Evolutionary conservation across 2,113 vertebrate genomes (phyloP).

Genomic region (Lamprotornis superbus): DNA sequence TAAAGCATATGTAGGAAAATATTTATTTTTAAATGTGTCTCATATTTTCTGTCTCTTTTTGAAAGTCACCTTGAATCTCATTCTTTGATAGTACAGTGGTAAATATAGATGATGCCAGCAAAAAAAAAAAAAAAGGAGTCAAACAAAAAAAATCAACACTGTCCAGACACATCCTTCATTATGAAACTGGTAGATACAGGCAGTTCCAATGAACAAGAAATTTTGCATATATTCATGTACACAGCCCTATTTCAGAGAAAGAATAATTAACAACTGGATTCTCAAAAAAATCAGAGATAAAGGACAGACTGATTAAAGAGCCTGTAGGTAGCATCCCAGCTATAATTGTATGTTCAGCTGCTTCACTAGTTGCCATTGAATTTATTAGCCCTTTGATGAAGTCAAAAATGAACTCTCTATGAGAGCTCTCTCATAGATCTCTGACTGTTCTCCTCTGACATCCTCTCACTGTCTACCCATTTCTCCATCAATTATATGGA

Average conservation of each 20-base stretch:
- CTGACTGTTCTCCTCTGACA: background rate
- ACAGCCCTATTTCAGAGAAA: background rate
- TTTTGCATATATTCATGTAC: background rate
- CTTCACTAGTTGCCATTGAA: background rate
- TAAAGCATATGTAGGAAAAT: background rate
- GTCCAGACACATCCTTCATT: background rate
- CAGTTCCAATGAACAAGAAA: background rate
- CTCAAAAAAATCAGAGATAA: background rate
- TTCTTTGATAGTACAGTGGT: background rate
- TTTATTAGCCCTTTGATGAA: background rate
- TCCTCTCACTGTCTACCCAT: background rate
- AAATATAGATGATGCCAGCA: fast-evolving
- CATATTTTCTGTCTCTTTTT: background rate
- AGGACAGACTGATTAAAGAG: background rate
- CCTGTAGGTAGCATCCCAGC: background rate
- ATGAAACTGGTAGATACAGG: background rate
- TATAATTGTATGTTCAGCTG: background rate
- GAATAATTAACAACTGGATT: background rate
- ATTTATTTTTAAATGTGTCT: background rate
- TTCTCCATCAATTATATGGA: background rate
- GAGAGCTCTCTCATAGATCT: background rate
- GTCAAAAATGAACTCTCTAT: background rate
- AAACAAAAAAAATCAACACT: background rate
- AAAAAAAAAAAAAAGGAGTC: background rate
- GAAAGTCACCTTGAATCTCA: background rate